These are phyloP conservation scores for Ornithorhynchus anatinus DNA, from an alignment of 2,113 vertebrate species.

Conservation along the genomic window DNA sequence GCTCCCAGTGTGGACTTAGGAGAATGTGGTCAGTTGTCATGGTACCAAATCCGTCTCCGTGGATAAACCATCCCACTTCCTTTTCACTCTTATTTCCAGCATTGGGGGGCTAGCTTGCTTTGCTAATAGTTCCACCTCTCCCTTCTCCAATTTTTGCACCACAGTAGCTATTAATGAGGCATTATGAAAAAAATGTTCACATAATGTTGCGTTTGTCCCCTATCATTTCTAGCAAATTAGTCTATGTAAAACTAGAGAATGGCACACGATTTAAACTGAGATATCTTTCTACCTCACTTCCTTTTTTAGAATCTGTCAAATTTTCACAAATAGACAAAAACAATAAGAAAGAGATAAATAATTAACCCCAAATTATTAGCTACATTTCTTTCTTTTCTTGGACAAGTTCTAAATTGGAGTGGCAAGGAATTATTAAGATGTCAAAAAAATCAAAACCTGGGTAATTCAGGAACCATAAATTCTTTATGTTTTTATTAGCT, in stretches of 20 bases:
- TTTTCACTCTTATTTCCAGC: too few species aligned
- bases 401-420: constrained; percentile 2
- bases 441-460: constrained; percentile 29
- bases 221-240: fast-evolving
- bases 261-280: constrained; percentile 5
- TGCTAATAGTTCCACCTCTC: too few species aligned
- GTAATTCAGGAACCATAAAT: constrained; percentile 8
- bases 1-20: too few species aligned
- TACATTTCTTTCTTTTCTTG: neutral
- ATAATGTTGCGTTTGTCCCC: neutral
- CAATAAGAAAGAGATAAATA: constrained; percentile 10
- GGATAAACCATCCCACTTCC: too few species aligned
- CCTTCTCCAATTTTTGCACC: too few species aligned
- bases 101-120: too few species aligned
- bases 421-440: constrained; percentile 10
- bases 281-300: neutral
- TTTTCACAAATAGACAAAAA: constrained; percentile 16
- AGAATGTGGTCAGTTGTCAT: too few species aligned
- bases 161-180: too few species aligned
- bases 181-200: neutral
- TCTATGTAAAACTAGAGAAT: neutral
- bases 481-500: neutral
- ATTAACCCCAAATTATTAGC: neutral
- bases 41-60: too few species aligned
- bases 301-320: neutral